Evolutionary conservation across 1,140 invertebrate species (phyloP).

Genomic region (Drosophila punjabiensis): DNA sequence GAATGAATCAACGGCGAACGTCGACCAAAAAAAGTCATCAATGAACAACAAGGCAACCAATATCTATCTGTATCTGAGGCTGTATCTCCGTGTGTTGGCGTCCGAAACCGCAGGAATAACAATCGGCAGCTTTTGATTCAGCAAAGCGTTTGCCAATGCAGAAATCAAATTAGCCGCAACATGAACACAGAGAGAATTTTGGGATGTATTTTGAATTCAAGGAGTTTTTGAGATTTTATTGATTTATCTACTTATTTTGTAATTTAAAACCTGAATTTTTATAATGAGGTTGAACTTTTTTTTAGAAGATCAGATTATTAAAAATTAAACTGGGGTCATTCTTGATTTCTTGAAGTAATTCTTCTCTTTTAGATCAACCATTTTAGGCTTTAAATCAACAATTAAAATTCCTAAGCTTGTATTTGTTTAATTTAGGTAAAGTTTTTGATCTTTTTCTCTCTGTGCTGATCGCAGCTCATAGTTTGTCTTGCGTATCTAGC

Average conservation of each 20-base stretch:
- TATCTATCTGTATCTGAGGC: conserved; percentile 50
- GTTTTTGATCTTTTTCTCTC: background rate
- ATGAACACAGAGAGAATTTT: conserved; percentile 16
- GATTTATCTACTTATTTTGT: background rate
- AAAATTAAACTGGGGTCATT: too few relatives aligned
- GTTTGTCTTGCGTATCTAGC: conserved; percentile 67
- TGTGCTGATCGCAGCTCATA: conserved; percentile 26
- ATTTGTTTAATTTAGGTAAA: too few relatives aligned
- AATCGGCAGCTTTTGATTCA: conserved; percentile 75
- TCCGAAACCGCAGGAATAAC: conserved; percentile 53
- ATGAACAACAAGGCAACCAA: conserved; percentile 56
- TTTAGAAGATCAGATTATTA: too few relatives aligned
- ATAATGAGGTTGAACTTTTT: background rate
- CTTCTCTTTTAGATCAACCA: too few relatives aligned
- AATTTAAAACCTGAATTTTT: background rate
- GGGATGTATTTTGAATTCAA: background rate
- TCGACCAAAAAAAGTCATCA: conserved; percentile 62
- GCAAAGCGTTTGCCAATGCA: conserved; percentile 79
- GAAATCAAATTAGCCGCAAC: conserved; percentile 80
- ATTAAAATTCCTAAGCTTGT: background rate
- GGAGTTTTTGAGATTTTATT: too few relatives aligned
- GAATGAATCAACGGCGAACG: conserved; percentile 73
- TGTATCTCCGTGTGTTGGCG: conserved; percentile 68
- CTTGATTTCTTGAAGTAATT: too few relatives aligned
- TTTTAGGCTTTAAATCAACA: too few relatives aligned